Evolutionary conservation across 1,140 invertebrate genomes (phyloP).

Genomic region (Eumeta japonica): DNA sequence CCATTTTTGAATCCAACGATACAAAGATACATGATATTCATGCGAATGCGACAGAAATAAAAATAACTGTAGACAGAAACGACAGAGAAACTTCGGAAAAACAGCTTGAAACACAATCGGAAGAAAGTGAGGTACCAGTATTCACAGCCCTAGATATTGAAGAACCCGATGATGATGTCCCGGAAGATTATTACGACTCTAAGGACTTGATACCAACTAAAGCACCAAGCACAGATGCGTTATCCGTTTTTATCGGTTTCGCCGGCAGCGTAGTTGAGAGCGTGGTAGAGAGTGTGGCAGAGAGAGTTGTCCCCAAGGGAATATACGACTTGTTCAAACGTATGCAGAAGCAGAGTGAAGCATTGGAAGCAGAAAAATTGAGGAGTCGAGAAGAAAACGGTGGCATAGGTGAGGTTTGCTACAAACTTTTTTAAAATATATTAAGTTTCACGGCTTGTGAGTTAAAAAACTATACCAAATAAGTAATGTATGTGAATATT

Average conservation of each 20-base stretch:
- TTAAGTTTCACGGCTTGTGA: background rate
- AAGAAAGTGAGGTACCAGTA: slow-evolving; percentile 29
- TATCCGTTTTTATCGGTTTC: slow-evolving; percentile 44
- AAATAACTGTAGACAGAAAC: background rate
- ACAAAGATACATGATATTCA: no score
- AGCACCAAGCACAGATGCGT: slow-evolving; percentile 37
- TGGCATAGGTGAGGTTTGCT: slow-evolving; percentile 37
- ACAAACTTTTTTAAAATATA: background rate
- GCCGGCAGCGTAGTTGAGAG: slow-evolving; percentile 50
- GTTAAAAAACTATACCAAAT: no score
- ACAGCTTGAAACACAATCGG: slow-evolving; percentile 5
- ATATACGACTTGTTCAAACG: slow-evolving; percentile 44
- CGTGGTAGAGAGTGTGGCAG: slow-evolving; percentile 45
- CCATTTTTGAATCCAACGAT: no score
- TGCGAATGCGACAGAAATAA: no score
- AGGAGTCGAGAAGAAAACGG: slow-evolving; percentile 55
- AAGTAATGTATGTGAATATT: no score
- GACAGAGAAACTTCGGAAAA: slow-evolving; percentile 4
- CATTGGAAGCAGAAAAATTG: slow-evolving; percentile 45
- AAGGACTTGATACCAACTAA: slow-evolving; percentile 44
- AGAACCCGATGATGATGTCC: slow-evolving; percentile 27
- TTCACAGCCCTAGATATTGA: slow-evolving; percentile 40
- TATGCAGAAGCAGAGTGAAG: slow-evolving; percentile 45
- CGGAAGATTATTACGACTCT: slow-evolving; percentile 49
- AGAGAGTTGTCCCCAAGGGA: slow-evolving; percentile 44